phyloP scores from a whole-genome alignment of 2,797 vertebrate species.

The Rhinogobio ventralis region DNA sequence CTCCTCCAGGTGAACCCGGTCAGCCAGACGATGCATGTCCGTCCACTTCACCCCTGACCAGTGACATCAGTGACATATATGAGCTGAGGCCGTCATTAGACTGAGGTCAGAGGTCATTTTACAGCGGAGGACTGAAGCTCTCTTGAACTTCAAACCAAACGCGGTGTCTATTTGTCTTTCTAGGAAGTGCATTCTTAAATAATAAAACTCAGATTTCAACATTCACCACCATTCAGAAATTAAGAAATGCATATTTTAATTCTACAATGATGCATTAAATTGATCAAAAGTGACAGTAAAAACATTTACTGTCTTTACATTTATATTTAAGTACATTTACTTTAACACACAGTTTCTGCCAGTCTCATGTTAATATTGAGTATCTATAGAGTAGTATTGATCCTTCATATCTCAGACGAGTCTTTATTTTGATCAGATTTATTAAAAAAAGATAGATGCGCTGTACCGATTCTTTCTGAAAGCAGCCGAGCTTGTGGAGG shows the following conservation, averaged over 20 bases:
- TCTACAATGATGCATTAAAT: neutral
- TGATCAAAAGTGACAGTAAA: neutral
- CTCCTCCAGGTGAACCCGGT: conserved; percentile 92
- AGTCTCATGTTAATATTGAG: too few species aligned
- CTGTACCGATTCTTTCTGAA: too few species aligned
- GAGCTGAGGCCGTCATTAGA: neutral
- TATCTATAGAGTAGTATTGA: too few species aligned
- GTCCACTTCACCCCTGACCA: conserved; percentile 88
- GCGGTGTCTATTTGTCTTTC: neutral
- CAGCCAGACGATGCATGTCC: conserved; percentile 92
- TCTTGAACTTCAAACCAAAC: neutral
- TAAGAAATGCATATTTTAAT: neutral
- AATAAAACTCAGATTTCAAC: neutral
- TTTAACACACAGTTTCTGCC: too few species aligned
- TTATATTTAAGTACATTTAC: too few species aligned
- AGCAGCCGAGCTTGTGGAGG: too few species aligned
- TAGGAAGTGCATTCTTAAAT: neutral
- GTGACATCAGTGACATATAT: neutral
- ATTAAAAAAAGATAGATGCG: too few species aligned
- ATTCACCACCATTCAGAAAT: neutral
- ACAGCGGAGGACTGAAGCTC: neutral
- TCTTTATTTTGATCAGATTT: too few species aligned
- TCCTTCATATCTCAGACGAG: too few species aligned
- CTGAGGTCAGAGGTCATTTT: neutral
- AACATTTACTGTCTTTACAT: too few species aligned